A percentile compares a stretch with the other conserved stretches of the same genome.
phyloP scores from a whole-genome alignment of 2,888 invertebrate species.

The Andrena bicolor region DNA sequence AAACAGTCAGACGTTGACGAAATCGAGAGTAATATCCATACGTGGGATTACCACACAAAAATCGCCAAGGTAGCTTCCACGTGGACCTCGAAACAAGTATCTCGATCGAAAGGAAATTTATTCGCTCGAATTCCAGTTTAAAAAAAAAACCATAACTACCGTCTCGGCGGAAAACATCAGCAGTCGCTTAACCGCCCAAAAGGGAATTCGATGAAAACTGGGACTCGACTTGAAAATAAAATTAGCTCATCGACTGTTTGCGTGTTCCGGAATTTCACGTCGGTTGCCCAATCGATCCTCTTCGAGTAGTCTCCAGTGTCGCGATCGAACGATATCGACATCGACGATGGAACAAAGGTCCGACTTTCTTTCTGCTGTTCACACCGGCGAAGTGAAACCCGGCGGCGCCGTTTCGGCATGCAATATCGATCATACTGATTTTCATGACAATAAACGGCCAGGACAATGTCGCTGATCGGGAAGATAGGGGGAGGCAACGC shows the following conservation, averaged over 20 bases:
- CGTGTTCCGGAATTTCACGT: slow-evolving; percentile 14
- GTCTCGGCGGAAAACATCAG: background rate
- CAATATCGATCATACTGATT: slow-evolving; percentile 52
- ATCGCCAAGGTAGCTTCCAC: background rate
- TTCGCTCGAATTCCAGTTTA: background rate
- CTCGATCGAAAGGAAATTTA: slow-evolving; percentile 3
- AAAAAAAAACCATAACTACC: background rate
- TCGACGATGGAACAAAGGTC: slow-evolving; percentile 13
- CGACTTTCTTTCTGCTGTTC: slow-evolving; percentile 56
- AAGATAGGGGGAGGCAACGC: background rate
- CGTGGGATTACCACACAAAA: background rate
- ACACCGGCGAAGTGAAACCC: slow-evolving; percentile 22
- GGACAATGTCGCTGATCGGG: slow-evolving; percentile 29
- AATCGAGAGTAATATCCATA: slow-evolving; percentile 7
- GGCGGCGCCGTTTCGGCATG: background rate
- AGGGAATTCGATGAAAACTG: background rate
- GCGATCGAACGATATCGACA: slow-evolving; percentile 10
- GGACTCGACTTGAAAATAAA: background rate
- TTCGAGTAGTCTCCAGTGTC: background rate
- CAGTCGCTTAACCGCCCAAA: background rate
- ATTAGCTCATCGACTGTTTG: background rate
- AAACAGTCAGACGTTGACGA: background rate
- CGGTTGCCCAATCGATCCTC: slow-evolving; percentile 29
- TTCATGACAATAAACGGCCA: slow-evolving; percentile 65
- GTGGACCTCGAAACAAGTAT: background rate